Evolutionary conservation across 2,797 vertebrate genomes (phyloP).

Genomic region (Urophycis tenuis): DNA sequence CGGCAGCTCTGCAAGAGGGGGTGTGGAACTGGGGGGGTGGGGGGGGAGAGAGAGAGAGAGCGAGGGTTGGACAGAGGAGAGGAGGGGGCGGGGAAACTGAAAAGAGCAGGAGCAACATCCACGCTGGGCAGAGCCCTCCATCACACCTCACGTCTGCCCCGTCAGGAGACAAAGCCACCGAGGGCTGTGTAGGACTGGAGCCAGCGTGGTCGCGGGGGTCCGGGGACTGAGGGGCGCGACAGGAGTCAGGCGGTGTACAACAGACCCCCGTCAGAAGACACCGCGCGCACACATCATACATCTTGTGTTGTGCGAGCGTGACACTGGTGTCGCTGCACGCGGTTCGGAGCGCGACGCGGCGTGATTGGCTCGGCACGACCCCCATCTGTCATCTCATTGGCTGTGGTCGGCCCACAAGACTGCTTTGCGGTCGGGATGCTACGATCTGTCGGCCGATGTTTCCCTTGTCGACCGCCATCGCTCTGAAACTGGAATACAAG

Average conservation of each 20-base stretch:
- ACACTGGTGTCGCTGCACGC: neutral
- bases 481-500: too few relatives aligned
- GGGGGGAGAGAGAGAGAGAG: too few relatives aligned
- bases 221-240: constrained; percentile 10
- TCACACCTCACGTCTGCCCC: neutral
- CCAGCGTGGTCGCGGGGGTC: too few relatives aligned
- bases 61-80: neutral
- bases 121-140: neutral
- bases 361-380: neutral
- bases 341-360: too few relatives aligned
- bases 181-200: too few relatives aligned
- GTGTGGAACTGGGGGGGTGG: neutral
- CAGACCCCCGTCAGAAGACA: neutral
- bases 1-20: constrained; percentile 1
- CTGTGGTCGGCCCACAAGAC: constrained; percentile 5
- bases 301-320: neutral
- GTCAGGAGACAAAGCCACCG: neutral
- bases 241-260: neutral
- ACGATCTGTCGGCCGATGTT: too few relatives aligned
- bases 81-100: neutral
- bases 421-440: neutral
- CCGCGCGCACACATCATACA: neutral
- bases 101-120: neutral
- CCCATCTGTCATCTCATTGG: constrained; percentile 17
- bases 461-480: too few relatives aligned